Evolutionary conservation across 2,113 vertebrate genomes (phyloP).

Genomic region (Aegithalos caudatus): DNA sequence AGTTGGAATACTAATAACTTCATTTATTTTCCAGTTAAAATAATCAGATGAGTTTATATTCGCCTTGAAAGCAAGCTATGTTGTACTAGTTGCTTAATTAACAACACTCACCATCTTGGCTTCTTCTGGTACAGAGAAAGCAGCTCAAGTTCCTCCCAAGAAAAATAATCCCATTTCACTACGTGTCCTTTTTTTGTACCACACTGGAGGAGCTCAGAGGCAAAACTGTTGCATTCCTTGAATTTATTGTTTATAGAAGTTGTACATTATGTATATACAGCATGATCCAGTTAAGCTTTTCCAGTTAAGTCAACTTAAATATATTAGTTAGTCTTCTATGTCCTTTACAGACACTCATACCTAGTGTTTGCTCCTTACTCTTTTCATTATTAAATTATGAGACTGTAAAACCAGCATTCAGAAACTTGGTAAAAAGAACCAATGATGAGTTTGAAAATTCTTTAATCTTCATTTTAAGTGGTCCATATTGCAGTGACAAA

Average conservation of each 20-base stretch:
- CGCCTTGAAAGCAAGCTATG: background rate
- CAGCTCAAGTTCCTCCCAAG: background rate
- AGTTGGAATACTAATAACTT: conserved; percentile 14
- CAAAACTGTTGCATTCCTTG: background rate
- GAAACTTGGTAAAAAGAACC: background rate
- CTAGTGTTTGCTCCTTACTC: background rate
- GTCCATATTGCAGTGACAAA: background rate
- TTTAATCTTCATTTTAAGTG: background rate
- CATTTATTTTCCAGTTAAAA: conserved; percentile 46
- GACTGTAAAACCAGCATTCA: background rate
- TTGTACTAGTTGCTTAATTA: background rate
- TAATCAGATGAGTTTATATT: background rate
- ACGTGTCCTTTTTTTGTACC: background rate
- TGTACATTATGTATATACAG: background rate
- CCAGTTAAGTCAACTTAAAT: background rate
- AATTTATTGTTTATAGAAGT: background rate
- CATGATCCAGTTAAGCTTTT: background rate
- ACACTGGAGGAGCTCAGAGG: background rate
- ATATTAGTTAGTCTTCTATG: background rate
- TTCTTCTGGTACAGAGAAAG: conserved; percentile 51
- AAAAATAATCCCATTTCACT: background rate
- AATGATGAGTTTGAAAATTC: background rate
- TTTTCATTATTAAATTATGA: background rate
- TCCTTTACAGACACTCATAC: background rate
- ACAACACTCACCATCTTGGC: background rate